phyloP scores from a whole-genome alignment of 1,140 invertebrate genomes.

The Aphaenogaster ashmeadi region DNA sequence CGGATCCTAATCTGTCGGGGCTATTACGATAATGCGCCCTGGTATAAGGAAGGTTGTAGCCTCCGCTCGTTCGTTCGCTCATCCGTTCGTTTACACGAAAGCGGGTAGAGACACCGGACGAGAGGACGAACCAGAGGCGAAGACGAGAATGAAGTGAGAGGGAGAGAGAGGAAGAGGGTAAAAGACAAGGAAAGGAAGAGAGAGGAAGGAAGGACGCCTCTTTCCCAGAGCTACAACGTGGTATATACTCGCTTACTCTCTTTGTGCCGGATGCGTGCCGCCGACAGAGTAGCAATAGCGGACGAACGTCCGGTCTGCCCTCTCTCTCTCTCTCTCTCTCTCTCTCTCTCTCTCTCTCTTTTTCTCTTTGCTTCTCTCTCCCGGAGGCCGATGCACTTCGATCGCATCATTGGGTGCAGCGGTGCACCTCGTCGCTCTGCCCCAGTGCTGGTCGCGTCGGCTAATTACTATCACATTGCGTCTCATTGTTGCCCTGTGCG shows the following conservation, averaged over 20 bases:
- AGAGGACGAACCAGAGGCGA: slow-evolving; percentile 45
- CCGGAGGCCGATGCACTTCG: slow-evolving; percentile 79
- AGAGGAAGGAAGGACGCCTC: slow-evolving; percentile 73
- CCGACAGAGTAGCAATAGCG: slow-evolving; percentile 82
- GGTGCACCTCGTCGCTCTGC: slow-evolving; percentile 35
- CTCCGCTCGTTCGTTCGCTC: slow-evolving; percentile 44
- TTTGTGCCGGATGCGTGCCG: slow-evolving; percentile 83
- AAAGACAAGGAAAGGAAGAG: slow-evolving; percentile 67
- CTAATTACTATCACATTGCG: slow-evolving; percentile 64
- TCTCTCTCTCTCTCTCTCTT: slow-evolving; percentile 19
- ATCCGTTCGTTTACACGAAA: slow-evolving; percentile 52
- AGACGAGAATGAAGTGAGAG: neutral
- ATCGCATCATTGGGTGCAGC: slow-evolving; percentile 77
- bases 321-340: slow-evolving; percentile 51
- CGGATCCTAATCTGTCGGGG: slow-evolving; percentile 68
- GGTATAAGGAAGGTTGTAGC: slow-evolving; percentile 53
- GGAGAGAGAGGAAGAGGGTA: neutral
- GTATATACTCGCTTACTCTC: slow-evolving; percentile 76
- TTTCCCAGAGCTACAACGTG: slow-evolving; percentile 79
- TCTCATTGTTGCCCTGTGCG: neutral
- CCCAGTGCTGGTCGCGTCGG: slow-evolving; percentile 32
- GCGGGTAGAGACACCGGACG: slow-evolving; percentile 59
- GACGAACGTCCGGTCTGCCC: slow-evolving; percentile 84
- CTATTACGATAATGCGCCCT: slow-evolving; percentile 76
- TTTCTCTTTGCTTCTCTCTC: slow-evolving; percentile 39